phyloP scores from a whole-genome alignment of 2,888 invertebrate species.

The Drosophila falleni region DNA sequence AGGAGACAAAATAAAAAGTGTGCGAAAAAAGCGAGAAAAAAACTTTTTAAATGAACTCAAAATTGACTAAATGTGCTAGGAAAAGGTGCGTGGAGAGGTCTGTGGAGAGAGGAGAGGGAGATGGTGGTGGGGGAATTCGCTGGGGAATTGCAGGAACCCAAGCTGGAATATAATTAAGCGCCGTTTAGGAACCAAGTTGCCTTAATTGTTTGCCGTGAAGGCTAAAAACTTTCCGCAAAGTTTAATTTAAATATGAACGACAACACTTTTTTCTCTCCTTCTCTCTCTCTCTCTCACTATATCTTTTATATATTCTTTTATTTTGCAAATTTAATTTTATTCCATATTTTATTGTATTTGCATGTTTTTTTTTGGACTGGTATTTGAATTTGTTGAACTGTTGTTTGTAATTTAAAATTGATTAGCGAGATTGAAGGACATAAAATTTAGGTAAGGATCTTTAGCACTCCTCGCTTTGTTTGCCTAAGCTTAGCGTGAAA shows the following conservation, averaged over 20 bases:
- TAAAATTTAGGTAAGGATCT: slow-evolving; percentile 20
- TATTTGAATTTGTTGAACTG: slow-evolving; percentile 10
- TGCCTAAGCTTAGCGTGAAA: no score
- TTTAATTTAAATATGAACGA: slow-evolving; percentile 79
- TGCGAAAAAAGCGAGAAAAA: slow-evolving; percentile 28
- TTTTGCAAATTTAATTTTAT: slow-evolving; percentile 14
- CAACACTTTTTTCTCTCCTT: slow-evolving; percentile 1
- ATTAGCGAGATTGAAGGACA: slow-evolving; percentile 18
- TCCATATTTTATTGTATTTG: slow-evolving; percentile 30
- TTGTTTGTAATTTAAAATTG: slow-evolving; percentile 37
- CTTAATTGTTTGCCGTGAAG: slow-evolving; percentile 65
- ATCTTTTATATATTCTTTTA: background rate
- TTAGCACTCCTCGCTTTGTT: background rate
- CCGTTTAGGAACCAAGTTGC: slow-evolving; percentile 69
- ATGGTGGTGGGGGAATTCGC: slow-evolving; percentile 22
- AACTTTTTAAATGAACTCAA: slow-evolving; percentile 79
- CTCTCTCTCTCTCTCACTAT: background rate
- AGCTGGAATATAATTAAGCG: slow-evolving; percentile 75
- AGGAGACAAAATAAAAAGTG: slow-evolving; percentile 21
- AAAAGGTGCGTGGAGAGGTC: slow-evolving; percentile 53
- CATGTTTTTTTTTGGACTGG: slow-evolving; percentile 2
- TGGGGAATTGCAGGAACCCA: slow-evolving; percentile 54
- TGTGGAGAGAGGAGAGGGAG: background rate
- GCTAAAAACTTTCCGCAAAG: slow-evolving; percentile 67
- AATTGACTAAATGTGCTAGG: slow-evolving; percentile 78